Conservation (phyloP, 2,888 invertebrate species). For the Sylvicola cinctus region DNA sequence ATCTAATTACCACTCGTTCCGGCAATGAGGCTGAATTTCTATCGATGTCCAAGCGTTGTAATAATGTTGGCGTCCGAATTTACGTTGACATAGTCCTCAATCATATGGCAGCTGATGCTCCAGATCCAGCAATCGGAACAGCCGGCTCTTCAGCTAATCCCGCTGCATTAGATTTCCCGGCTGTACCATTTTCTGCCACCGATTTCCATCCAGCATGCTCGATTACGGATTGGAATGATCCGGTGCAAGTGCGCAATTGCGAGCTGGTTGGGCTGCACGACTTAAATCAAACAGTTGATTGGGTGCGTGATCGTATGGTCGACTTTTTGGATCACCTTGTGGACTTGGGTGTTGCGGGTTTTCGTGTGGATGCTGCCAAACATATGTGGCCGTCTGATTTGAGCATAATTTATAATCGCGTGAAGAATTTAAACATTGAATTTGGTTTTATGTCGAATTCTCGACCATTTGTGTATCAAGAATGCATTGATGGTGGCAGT, state of each 20-base stretch:
- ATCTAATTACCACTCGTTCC: slow-evolving; percentile 46
- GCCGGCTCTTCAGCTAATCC: slow-evolving; percentile 27
- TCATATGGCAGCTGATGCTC: slow-evolving; percentile 44
- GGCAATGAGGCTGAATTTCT: slow-evolving; percentile 47
- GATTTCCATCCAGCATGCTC: slow-evolving; percentile 34
- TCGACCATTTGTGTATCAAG: slow-evolving; percentile 49
- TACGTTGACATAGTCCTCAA: slow-evolving; percentile 57
- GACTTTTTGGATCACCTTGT: slow-evolving; percentile 30
- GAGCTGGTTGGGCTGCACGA: slow-evolving; percentile 27
- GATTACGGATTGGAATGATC: slow-evolving; percentile 29
- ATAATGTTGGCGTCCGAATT: slow-evolving; percentile 50
- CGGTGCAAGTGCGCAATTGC: slow-evolving; percentile 25
- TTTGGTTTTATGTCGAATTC: slow-evolving; percentile 43
- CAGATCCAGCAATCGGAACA: slow-evolving; percentile 11
- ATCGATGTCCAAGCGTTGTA: slow-evolving; percentile 56
- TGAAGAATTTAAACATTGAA: slow-evolving; percentile 36
- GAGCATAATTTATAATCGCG: slow-evolving; percentile 33
- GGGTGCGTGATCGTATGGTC: slow-evolving; percentile 27
- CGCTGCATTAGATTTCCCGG: slow-evolving; percentile 26
- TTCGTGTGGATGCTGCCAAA: slow-evolving; percentile 30
- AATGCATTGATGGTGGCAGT: slow-evolving; percentile 40
- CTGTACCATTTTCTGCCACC: slow-evolving; percentile 30
- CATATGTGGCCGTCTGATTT: slow-evolving; percentile 36
- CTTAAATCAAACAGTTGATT: slow-evolving; percentile 27
- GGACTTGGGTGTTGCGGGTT: slow-evolving; percentile 33